A percentile compares a stretch with the other conserved stretches of the same genome.
phyloP scores from a whole-genome alignment of 2,888 invertebrate species.

The Plutella xylostella region DNA sequence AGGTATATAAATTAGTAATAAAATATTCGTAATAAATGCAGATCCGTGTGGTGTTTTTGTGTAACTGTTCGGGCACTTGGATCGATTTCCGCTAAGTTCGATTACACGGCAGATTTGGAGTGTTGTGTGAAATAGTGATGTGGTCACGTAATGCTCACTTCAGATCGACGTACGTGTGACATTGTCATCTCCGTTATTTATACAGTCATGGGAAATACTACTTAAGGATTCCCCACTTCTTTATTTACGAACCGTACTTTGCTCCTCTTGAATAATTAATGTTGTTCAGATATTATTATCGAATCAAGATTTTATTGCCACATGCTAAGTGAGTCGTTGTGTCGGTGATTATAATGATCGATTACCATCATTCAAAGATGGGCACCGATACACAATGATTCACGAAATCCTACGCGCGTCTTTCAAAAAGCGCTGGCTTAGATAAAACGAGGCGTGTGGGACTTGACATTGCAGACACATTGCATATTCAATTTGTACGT shows the following conservation, averaged over 20 bases:
- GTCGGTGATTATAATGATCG: no score
- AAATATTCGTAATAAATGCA: background rate
- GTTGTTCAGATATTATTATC: no score
- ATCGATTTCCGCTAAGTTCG: slow-evolving; percentile 5
- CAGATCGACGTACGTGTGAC: slow-evolving; percentile 8
- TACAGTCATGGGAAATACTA: background rate
- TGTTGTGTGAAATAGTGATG: slow-evolving; percentile 19
- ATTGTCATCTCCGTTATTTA: background rate
- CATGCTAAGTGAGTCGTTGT: no score
- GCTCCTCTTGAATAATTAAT: no score
- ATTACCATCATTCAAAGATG: no score
- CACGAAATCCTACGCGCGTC: slow-evolving; percentile 13
- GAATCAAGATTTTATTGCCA: no score
- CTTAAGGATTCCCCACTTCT: background rate
- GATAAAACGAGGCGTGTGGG: slow-evolving; percentile 3
- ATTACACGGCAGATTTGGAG: slow-evolving; percentile 11
- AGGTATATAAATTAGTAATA: no score
- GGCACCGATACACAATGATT: no score
- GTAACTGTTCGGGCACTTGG: background rate
- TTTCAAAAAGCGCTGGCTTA: no score
- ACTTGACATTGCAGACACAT: background rate
- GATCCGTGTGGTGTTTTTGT: slow-evolving; percentile 5
- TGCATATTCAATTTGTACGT: slow-evolving; percentile 8
- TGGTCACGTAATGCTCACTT: slow-evolving; percentile 22
- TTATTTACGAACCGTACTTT: no score